Conservation (phyloP, 2,797 vertebrate genomes). For the Melanotaenia maccullochi region DNA sequence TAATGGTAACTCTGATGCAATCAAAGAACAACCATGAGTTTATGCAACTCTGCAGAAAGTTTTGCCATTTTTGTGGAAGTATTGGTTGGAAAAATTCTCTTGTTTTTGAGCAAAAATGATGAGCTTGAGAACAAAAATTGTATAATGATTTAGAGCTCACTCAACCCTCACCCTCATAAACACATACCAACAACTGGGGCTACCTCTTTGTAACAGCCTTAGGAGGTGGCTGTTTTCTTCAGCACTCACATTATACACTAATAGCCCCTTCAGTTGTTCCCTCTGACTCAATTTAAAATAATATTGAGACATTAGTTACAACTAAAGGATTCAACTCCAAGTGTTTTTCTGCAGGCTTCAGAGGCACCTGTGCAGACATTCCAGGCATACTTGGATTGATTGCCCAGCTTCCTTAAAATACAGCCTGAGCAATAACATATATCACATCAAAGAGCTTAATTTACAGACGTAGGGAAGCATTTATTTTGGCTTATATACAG, state of each 20-base stretch:
- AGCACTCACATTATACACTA: slow-evolving; percentile 45
- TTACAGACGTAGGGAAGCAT: neutral
- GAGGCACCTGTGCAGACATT: slow-evolving; percentile 71
- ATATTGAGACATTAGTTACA: slow-evolving; percentile 52
- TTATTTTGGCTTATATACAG: neutral
- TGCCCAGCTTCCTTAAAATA: slow-evolving; percentile 58
- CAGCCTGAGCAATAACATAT: neutral
- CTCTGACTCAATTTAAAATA: slow-evolving; percentile 39
- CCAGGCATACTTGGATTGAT: slow-evolving; percentile 64
- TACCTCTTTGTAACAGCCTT: neutral
- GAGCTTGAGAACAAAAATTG: slow-evolving; percentile 14
- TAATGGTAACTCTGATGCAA: slow-evolving; percentile 50
- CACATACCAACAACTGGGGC: slow-evolving; percentile 19
- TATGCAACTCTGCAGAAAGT: slow-evolving; percentile 36
- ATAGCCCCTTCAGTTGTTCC: slow-evolving; percentile 34
- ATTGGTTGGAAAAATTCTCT: slow-evolving; percentile 17
- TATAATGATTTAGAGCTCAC: slow-evolving; percentile 15
- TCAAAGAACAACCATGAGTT: neutral
- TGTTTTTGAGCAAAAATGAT: slow-evolving; percentile 36
- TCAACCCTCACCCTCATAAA: neutral
- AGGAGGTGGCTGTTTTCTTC: slow-evolving; percentile 21
- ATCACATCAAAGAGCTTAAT: neutral
- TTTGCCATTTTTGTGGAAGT: slow-evolving; percentile 28
- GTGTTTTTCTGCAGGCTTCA: slow-evolving; percentile 46
- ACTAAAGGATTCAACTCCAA: slow-evolving; percentile 38